phyloP scores from a whole-genome alignment of 2,888 invertebrate genomes.

The Notodonta dromedarius region DNA sequence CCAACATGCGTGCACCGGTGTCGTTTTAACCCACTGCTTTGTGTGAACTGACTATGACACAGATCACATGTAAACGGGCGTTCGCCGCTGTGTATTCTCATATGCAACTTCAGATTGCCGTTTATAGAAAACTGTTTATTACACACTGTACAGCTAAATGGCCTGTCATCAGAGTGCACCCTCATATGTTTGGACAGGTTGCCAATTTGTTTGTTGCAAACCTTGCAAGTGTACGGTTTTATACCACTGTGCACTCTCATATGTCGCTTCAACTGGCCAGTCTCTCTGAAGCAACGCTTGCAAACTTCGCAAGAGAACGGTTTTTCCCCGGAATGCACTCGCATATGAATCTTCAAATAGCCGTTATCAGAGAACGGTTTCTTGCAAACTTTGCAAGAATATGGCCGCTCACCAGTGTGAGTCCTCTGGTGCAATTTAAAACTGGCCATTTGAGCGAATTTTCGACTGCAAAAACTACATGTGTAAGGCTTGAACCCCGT shows the following conservation, averaged over 20 bases:
- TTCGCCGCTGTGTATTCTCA: conserved; percentile 56
- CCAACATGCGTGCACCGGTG: conserved; percentile 53
- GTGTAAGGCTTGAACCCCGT: conserved; percentile 72
- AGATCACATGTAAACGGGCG: conserved; percentile 54
- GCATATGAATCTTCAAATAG: conserved; percentile 74
- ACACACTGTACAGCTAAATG: conserved; percentile 58
- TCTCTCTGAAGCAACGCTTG: conserved; percentile 67
- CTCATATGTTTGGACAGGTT: conserved; percentile 73
- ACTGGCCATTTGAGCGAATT: conserved; percentile 75
- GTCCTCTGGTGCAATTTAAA: conserved; percentile 72
- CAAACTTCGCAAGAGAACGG: conserved; percentile 69
- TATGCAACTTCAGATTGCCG: conserved; percentile 62
- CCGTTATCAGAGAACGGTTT: conserved; percentile 76
- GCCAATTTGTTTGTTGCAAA: conserved; percentile 75
- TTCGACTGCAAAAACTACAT: conserved; percentile 65
- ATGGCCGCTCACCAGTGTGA: conserved; percentile 72
- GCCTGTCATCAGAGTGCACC: conserved; percentile 62
- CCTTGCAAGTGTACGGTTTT: conserved; percentile 71
- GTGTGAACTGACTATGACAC: conserved; percentile 55
- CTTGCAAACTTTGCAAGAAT: conserved; percentile 65
- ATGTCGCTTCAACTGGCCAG: conserved; percentile 69
- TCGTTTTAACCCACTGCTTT: conserved; percentile 57
- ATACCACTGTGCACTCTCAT: conserved; percentile 68
- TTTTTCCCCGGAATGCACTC: conserved; percentile 71
- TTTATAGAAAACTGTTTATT: conserved; percentile 63